Conservation (phyloP, 2,797 vertebrate species). For the Spea hammondii region DNA sequence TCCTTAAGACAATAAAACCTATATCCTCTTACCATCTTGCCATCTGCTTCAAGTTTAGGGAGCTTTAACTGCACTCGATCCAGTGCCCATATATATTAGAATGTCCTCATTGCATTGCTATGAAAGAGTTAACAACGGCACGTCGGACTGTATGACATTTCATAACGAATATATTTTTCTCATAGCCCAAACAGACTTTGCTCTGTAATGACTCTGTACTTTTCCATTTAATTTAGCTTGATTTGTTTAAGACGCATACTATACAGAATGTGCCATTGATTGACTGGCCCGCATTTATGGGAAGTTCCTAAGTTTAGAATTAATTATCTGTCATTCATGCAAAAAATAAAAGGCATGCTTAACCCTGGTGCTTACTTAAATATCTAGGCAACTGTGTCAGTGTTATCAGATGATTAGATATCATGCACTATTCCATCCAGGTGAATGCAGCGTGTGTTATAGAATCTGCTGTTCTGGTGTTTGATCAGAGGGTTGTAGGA, state of each 20-base stretch:
- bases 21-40: slow-evolving; percentile 48
- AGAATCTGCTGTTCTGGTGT: background rate
- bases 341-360: slow-evolving; percentile 3
- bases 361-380: background rate
- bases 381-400: background rate
- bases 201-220: background rate
- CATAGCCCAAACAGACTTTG: background rate
- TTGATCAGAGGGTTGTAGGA: background rate
- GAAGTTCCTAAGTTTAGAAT: background rate
- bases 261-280: background rate
- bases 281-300: background rate
- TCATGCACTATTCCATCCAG: background rate
- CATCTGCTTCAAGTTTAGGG: slow-evolving; percentile 38
- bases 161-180: background rate
- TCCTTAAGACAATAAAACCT: slow-evolving; percentile 41
- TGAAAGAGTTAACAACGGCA: background rate
- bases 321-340: slow-evolving; percentile 1
- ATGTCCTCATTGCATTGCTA: background rate
- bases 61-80: background rate
- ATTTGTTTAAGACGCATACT: background rate
- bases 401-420: slow-evolving; percentile 3
- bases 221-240: background rate
- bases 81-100: background rate
- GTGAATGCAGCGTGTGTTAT: background rate
- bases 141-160: background rate